Evolutionary conservation across 2,888 invertebrate species (phyloP), one percentile per base, ranked within the genome.

Genomic region (Idaea straminata): DNA sequence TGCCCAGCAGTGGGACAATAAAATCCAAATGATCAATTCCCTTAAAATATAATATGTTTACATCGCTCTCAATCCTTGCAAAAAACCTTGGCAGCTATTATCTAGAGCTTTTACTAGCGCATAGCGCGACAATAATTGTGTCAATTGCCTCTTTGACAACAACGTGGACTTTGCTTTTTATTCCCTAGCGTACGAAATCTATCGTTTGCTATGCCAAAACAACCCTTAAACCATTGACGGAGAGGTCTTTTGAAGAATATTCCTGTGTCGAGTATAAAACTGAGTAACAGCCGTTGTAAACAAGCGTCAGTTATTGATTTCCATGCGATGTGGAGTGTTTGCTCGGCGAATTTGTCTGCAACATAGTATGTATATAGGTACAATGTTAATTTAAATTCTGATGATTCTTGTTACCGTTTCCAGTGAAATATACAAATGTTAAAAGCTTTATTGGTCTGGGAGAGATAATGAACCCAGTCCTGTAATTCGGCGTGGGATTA

Each of bases 301-400:
- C 71, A 71, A 68, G 68, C 65, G 63, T 61, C 57, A 60, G 61
- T 61, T 71, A 69, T 69, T 67, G 71, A 69, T 71, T 68, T 65
- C 47, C 47, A 47, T 47, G 47, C 47, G 67, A 66, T 59, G 62
- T 65, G 64, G 62, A 64, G 62, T 16, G 35, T 15, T 10, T 67
- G 62, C 61, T 67, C 66, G 64, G 67, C 61, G 60, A 34, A 38
- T 63, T 59, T 67, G 66, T 67, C 47, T 47, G 47, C 47, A 47
- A 13, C 2, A 47, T 13, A 47, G 47, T 47, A 47, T 47, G 47
- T n/a, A n/a, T n/a, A n/a, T n/a, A n/a, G n/a, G n/a, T n/a, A n/a
- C 47, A 47, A 13, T 69, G 60, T 64, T 67, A 66, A 47, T 47
- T 47, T 47, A 4, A 47, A 36, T 10, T 1, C 4, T 36, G 47